A percentile compares a stretch with the other conserved stretches of the same genome.
These are phyloP conservation scores for Sprattus sprattus DNA, from an alignment of 2,113 vertebrate genomes.

Conservation along the genomic window DNA sequence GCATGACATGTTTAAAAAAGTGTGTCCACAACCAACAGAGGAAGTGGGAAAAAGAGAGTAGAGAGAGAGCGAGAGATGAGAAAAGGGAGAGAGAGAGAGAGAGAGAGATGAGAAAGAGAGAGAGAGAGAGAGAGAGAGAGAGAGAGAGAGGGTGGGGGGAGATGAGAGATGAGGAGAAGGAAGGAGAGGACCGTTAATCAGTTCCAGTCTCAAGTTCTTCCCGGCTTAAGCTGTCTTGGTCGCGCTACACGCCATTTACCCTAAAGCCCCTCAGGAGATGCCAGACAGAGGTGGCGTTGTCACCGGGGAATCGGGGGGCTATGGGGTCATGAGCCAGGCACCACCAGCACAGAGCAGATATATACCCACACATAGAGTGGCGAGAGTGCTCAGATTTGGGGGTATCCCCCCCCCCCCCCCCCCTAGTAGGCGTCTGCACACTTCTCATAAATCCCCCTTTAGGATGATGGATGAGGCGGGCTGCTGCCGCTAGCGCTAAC, in stretches of 20 bases:
- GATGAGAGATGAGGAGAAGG: slow-evolving; percentile 5
- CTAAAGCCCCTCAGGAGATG: slow-evolving; percentile 28
- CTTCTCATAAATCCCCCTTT: not conserved
- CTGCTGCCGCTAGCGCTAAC: not conserved
- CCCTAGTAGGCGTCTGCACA: not conserved
- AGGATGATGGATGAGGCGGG: not conserved
- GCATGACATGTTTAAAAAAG: slow-evolving; percentile 35
- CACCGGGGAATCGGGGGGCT: slow-evolving; percentile 9
- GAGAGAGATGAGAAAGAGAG: too few species aligned
- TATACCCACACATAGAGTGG: slow-evolving; percentile 18
- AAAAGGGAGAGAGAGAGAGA: slow-evolving; percentile 35
- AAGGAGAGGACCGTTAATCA: slow-evolving; percentile 67
- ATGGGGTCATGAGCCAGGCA: not conserved
- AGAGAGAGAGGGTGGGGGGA: slow-evolving; percentile 33
- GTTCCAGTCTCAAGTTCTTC: slow-evolving; percentile 60
- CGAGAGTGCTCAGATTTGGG: not conserved
- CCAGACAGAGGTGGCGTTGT: slow-evolving; percentile 34
- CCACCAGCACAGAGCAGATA: not conserved
- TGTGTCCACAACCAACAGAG: not conserved
- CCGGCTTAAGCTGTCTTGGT: slow-evolving; percentile 45
- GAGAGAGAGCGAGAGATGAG: slow-evolving; percentile 1
- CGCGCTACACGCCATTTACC: slow-evolving; percentile 12
- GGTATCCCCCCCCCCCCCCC: not conserved
- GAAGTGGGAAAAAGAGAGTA: slow-evolving; percentile 1
- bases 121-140: slow-evolving; percentile 12